Percentiles rank a stretch among this genome's conserved stretches.
Conservation (phyloP, 2,888 invertebrate species). For the Selenia dentaria region DNA sequence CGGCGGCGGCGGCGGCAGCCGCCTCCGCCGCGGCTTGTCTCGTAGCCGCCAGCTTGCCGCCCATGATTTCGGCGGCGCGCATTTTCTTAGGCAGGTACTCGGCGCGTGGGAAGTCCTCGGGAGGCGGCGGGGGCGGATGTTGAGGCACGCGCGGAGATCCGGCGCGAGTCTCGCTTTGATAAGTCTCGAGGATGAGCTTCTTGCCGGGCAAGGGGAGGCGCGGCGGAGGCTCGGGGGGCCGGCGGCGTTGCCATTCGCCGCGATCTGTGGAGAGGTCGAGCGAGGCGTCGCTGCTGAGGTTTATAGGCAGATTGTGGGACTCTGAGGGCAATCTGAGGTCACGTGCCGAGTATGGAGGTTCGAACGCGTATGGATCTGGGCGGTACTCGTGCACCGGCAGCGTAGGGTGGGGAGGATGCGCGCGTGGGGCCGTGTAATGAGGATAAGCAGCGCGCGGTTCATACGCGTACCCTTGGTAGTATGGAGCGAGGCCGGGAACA, state of each 20-base stretch:
- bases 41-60: constrained; percentile 68
- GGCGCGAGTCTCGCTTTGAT: constrained; percentile 72
- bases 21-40: constrained; percentile 49
- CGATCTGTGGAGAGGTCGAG: constrained; percentile 74
- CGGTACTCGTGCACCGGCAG: constrained; percentile 59
- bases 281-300: constrained; percentile 76
- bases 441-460: constrained; percentile 50
- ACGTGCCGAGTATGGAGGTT: constrained; percentile 56
- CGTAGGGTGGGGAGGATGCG: constrained; percentile 45
- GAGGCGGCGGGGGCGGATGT: constrained; percentile 19
- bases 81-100: constrained; percentile 81
- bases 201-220: constrained; percentile 75
- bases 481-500: too few relatives aligned
- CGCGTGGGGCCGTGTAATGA: constrained; percentile 44
- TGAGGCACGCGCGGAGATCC: constrained; percentile 52
- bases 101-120: constrained; percentile 59
- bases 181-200: constrained; percentile 78
- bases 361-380: constrained; percentile 65
- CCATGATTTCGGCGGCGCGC: constrained; percentile 78
- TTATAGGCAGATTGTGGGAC: constrained; percentile 74
- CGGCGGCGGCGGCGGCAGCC: constrained; percentile 42
- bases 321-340: constrained; percentile 63
- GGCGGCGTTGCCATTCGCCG: constrained; percentile 66
- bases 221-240: constrained; percentile 67
- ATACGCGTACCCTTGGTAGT: constrained; percentile 55